These are phyloP conservation scores for Lepisosteus osseus DNA, from an alignment of 2,113 vertebrate species.

Conservation along the genomic window DNA sequence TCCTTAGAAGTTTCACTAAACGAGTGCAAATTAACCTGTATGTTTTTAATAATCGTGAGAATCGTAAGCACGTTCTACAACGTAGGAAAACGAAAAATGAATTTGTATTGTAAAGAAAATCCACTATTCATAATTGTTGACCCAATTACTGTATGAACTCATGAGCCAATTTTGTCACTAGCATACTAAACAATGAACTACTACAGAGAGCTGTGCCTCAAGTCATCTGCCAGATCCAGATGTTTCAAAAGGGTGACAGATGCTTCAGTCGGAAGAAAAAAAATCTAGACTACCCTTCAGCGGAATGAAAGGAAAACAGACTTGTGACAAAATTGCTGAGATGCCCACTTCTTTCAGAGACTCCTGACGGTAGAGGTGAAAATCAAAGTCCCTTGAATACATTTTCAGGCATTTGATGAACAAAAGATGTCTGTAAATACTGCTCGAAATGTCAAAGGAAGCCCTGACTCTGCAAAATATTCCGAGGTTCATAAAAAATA, in stretches of 20 bases:
- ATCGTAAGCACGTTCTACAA: too few species aligned
- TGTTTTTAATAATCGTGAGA: background rate
- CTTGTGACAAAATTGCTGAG: constrained; percentile 31
- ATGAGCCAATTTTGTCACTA: background rate
- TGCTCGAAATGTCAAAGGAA: constrained; percentile 31
- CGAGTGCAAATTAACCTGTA: too few species aligned
- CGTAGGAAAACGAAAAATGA: too few species aligned
- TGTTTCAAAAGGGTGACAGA: constrained; percentile 8
- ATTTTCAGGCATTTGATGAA: constrained; percentile 20
- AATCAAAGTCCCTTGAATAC: constrained; percentile 27
- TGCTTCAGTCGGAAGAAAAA: constrained; percentile 2
- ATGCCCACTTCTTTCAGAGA: constrained; percentile 29
- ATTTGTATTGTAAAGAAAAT: too few species aligned
- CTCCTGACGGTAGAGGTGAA: constrained; percentile 15
- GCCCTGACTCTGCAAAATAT: constrained; percentile 30
- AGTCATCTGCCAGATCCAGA: constrained; percentile 20
- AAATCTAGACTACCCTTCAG: constrained; percentile 2
- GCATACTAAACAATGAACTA: background rate
- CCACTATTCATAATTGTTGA: background rate
- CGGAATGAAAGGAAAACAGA: constrained; percentile 13
- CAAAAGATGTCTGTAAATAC: constrained; percentile 34
- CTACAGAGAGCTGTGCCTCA: constrained; percentile 2
- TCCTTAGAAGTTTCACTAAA: too few species aligned
- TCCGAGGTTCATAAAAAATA: constrained; percentile 17
- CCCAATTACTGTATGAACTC: background rate